A percentile compares a stretch with the other conserved stretches of the same genome.
Conservation (phyloP, 2,797 vertebrate species). For the Sebastes matsubarae region DNA sequence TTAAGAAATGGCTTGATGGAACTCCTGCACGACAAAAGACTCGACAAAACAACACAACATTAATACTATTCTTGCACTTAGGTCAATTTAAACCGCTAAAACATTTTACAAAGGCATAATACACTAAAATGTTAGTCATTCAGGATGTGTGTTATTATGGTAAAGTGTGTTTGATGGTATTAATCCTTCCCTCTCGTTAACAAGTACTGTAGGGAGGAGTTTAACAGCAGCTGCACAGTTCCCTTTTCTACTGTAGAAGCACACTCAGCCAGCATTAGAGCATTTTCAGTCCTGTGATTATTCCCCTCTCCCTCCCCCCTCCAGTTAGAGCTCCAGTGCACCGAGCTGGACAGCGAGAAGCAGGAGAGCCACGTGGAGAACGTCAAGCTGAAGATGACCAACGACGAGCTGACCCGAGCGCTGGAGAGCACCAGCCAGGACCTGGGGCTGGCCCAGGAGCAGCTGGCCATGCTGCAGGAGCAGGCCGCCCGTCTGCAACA, state of each 20-base stretch:
- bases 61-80: not conserved
- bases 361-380: conserved; percentile 90
- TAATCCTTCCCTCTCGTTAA: not conserved
- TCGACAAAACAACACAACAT: not conserved
- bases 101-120: not conserved
- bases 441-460: conserved; percentile 86
- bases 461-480: conserved; percentile 88
- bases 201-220: not conserved
- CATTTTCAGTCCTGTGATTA: not conserved
- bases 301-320: not conserved
- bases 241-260: not conserved
- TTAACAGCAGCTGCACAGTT: not conserved
- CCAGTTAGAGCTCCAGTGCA: conserved; percentile 89
- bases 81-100: not conserved
- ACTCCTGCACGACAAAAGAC: not conserved
- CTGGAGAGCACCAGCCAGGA: conserved; percentile 86
- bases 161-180: not conserved
- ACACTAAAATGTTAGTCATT: not conserved
- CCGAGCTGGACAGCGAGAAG: conserved; percentile 86
- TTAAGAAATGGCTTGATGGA: not conserved
- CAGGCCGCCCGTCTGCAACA: conserved; percentile 85
- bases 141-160: not conserved
- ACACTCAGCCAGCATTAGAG: not conserved
- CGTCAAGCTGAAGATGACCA: conserved; percentile 89
- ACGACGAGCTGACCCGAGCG: conserved; percentile 87